phyloP scores from a whole-genome alignment of 2,888 invertebrate genomes.

The Hartigia nigra region DNA sequence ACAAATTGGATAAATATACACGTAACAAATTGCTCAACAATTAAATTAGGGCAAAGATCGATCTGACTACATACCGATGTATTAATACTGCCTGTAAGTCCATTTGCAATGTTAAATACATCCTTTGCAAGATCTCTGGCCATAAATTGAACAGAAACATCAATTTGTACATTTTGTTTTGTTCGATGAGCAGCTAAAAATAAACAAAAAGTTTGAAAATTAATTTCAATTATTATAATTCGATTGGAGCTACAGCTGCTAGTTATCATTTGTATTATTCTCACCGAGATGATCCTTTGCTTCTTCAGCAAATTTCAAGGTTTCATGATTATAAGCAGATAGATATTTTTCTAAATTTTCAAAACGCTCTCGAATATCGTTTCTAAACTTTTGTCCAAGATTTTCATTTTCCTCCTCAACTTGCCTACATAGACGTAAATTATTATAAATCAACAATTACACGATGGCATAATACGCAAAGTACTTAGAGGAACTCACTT shows the following conservation, averaged over 20 bases:
- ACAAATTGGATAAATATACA: constrained; percentile 12
- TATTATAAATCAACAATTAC: neutral
- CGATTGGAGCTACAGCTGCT: neutral
- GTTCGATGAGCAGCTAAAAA: constrained; percentile 34
- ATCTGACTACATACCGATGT: constrained; percentile 40
- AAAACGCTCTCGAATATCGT: constrained; percentile 45
- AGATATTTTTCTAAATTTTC: constrained; percentile 49
- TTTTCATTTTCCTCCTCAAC: constrained; percentile 55
- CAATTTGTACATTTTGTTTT: constrained; percentile 35
- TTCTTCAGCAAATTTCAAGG: constrained; percentile 47
- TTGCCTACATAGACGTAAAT: constrained; percentile 32
- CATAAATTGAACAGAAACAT: constrained; percentile 41
- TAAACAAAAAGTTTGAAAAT: constrained; percentile 14
- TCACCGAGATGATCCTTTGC: constrained; percentile 45
- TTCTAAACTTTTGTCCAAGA: constrained; percentile 50
- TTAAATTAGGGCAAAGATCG: neutral
- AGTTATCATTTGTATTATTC: constrained; percentile 1
- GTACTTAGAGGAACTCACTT: constrained; percentile 36
- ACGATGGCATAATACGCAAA: neutral
- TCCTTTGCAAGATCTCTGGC: constrained; percentile 41
- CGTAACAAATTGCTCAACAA: neutral
- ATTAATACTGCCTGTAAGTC: constrained; percentile 39
- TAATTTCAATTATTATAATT: neutral
- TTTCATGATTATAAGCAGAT: constrained; percentile 41
- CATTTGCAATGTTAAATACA: constrained; percentile 32